A percentile compares a stretch with the other conserved stretches of the same genome.
phyloP scores from a whole-genome alignment of 2,113 vertebrate genomes.

The Petrocephalus microphthalmus region DNA sequence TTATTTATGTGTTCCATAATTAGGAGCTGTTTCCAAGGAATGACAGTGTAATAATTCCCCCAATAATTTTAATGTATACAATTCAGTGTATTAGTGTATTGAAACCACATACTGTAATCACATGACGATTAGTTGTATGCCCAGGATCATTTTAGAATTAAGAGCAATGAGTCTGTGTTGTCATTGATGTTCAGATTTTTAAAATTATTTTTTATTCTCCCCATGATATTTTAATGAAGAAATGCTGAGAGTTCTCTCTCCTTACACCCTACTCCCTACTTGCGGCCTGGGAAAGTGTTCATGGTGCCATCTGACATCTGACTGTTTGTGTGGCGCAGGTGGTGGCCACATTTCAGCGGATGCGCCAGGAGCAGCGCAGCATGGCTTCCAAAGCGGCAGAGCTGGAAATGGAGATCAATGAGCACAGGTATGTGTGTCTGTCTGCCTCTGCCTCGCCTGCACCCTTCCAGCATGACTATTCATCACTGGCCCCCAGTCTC shows the following conservation, averaged over 20 bases:
- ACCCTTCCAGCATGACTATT: not conserved
- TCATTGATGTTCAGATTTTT: not conserved
- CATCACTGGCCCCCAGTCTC: not conserved
- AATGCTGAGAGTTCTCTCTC: not conserved
- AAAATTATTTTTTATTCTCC: not conserved
- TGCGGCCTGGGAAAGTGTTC: not conserved
- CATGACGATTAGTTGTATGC: not conserved
- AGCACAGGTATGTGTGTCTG: slow-evolving; percentile 69
- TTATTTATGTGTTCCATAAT: not conserved
- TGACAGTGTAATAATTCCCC: not conserved
- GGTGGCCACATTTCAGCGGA: slow-evolving; percentile 80
- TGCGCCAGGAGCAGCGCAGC: slow-evolving; percentile 81
- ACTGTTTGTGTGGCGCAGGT: slow-evolving; percentile 58
- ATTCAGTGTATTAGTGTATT: not conserved
- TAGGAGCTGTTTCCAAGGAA: not conserved
- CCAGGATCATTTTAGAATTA: not conserved
- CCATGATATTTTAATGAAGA: not conserved
- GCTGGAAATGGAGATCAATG: slow-evolving; percentile 87
- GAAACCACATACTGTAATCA: not conserved
- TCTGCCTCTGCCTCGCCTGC: not conserved
- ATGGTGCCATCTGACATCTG: not conserved
- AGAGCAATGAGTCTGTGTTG: not conserved
- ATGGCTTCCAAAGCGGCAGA: slow-evolving; percentile 82
- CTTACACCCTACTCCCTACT: not conserved
- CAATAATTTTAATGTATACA: not conserved